Base-by-base conservation (phyloP, 2,888 invertebrate species). In the Eilema griseolum region DNA sequence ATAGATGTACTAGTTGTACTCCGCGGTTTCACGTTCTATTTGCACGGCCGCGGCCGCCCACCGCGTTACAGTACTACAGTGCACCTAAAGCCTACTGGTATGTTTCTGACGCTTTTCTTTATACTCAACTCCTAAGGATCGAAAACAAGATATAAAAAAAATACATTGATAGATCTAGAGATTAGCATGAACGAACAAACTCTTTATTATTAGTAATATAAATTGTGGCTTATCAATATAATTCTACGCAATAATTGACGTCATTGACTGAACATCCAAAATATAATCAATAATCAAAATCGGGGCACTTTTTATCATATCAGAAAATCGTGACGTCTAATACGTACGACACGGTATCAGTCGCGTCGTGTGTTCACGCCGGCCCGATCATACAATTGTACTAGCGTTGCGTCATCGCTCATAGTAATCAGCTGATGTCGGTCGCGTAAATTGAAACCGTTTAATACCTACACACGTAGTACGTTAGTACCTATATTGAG, bases 391-490 rank as follows among this genome's bases (percentile, higher is more conserved):
- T 75, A 82, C 83, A 80, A 79, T 80, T 80, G 81, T 79, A 82
- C 81, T 79, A 79, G 76, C 64, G 70, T 83, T 83, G 75, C 83
- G 80, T 83, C 83, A 83, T 66, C 80, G 79, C 79, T 74, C 76
- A 82, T 82, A 82, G 82, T 81, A 82, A 82, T 82, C 82, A 82
- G 82, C 82, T 82, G 82, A 78, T 82, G 78, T 75, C 76, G 76
- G 74, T 67, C 73, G 82, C 81, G 82, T 82, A 79, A 82, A 82
- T 82, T 81, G 82, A 82, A 79, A 81, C 78, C 70, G 77, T 83
- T 78, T 81, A 72, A 76, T 77, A 80, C 77, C 74, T 78, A 82
- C 78, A 76, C 71, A 60, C 74, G 72, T 79, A 78, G 73, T 69
- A 41, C 60, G 28, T 62, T 14, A 10, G 66, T 66, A 61, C 62